Evolutionary conservation across 2,888 invertebrate genomes (phyloP), one percentile per base, ranked within the genome.

Genomic region (Troilus luridus): DNA sequence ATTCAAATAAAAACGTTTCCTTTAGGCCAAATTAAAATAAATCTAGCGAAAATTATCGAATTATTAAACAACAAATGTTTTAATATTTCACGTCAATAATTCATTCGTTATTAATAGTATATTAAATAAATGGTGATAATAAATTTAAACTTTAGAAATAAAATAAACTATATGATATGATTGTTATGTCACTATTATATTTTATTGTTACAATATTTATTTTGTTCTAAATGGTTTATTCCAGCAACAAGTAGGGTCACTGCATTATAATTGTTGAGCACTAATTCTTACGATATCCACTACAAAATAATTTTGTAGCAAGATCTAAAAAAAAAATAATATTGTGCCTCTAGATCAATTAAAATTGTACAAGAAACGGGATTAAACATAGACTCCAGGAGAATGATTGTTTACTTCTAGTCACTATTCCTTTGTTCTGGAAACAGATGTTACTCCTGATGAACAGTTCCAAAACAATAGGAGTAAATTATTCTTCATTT

Each of bases 391-490:
- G 72, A 77, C 72, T 77, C 17, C 72, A 77, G 72, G 7, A 67
- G 72, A 8, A 27, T 77, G 41, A 77, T 77, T 77, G 72, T 77
- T 77, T 77, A 77, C 72, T 77, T 77, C 72, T 77, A 77, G 72
- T 19, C 72, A 77, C 72, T 41, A 41, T 77, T 77, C 72, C 72
- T 77, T 77, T 77, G 72, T 77, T 77, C 72, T 77, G 72, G 72
- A 77, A 77, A 77, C 72, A 77, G 72, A 77, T 77, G 72, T 77
- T 77, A n/a, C 72, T 77, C 72, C 72, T 77, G 72, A 77, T 77
- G 72, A 77, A 77, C 72, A 8, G 27, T 41, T 77, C 41, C 27
- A 77, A 77, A 77, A 77, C 72, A 77, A 77, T 77, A 41, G 72
- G 14, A 77, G 17, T 77, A 77, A 77, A 77, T 72, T 72, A 1